Evolutionary conservation across 2,888 invertebrate species (phyloP).

Genomic region (Nyleta sp.): DNA sequence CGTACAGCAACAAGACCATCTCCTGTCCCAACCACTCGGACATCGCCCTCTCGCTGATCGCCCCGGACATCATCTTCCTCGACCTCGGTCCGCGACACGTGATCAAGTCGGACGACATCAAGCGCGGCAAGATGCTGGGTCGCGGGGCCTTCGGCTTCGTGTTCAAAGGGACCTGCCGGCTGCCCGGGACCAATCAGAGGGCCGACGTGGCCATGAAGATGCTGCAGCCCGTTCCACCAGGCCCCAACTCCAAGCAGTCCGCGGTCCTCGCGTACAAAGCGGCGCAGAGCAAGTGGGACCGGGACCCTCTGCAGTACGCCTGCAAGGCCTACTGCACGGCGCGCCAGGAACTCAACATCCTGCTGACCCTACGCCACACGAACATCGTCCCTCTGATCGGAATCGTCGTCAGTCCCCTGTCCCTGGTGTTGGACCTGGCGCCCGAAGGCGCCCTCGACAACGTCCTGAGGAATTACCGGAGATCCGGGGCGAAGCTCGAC

Average conservation of each 20-base stretch:
- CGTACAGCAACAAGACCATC: slow-evolving; percentile 88
- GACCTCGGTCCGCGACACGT: slow-evolving; percentile 93
- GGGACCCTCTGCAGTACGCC: slow-evolving; percentile 95
- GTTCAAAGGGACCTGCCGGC: slow-evolving; percentile 90
- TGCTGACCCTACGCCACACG: slow-evolving; percentile 92
- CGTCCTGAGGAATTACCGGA: slow-evolving; percentile 91
- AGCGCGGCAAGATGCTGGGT: slow-evolving; percentile 90
- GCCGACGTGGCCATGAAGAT: slow-evolving; percentile 96
- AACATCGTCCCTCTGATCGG: slow-evolving; percentile 97
- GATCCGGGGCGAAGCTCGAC: slow-evolving; percentile 92
- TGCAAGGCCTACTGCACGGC: slow-evolving; percentile 99
- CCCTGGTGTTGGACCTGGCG: slow-evolving; percentile 94
- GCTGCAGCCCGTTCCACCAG: slow-evolving; percentile 96
- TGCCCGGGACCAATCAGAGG: slow-evolving; percentile 84
- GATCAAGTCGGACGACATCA: slow-evolving; percentile 92
- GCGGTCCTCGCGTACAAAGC: slow-evolving; percentile 85
- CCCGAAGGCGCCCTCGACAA: slow-evolving; percentile 95
- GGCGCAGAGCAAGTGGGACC: slow-evolving; percentile 94
- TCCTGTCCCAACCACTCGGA: slow-evolving; percentile 92
- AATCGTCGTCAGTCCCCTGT: slow-evolving; percentile 94
- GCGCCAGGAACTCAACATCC: slow-evolving; percentile 95
- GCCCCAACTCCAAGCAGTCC: slow-evolving; percentile 85
- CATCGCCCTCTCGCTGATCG: slow-evolving; percentile 90
- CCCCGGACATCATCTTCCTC: slow-evolving; percentile 96
- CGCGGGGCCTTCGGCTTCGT: slow-evolving; percentile 99